phyloP scores from a whole-genome alignment of 2,113 vertebrate genomes.

The Piaya cayana region DNA sequence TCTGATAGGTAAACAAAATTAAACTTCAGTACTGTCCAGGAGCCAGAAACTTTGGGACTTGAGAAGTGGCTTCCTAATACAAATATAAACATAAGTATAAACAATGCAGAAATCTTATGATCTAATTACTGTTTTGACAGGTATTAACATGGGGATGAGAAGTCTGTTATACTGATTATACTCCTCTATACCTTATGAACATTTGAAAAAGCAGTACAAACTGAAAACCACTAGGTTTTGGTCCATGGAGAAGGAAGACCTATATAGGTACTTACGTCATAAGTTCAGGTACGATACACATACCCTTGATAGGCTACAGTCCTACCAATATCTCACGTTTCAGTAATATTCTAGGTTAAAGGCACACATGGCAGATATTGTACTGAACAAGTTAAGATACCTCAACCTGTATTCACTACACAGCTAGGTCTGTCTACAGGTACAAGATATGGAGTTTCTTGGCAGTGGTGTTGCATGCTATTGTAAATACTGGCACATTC shows the following conservation, averaged over 20 bases:
- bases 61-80: neutral
- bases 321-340: neutral
- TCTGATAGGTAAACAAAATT: neutral
- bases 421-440: neutral
- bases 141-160: neutral
- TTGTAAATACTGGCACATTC: neutral
- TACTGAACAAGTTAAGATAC: neutral
- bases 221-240: neutral
- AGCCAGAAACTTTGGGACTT: neutral
- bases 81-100: no score
- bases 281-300: neutral
- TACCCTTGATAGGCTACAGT: neutral
- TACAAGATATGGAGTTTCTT: neutral
- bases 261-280: neutral
- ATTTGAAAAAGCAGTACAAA: neutral
- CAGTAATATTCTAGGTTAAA: neutral
- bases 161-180: neutral
- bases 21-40: neutral
- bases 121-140: neutral
- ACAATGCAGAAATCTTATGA: neutral
- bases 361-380: neutral
- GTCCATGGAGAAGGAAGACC: neutral
- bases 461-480: neutral
- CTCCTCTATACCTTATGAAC: neutral
- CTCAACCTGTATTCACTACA: neutral